Evolutionary conservation across 1,140 invertebrate genomes (phyloP), one percentile per base, ranked within the genome.

Genomic region (Maniola jurtina): DNA sequence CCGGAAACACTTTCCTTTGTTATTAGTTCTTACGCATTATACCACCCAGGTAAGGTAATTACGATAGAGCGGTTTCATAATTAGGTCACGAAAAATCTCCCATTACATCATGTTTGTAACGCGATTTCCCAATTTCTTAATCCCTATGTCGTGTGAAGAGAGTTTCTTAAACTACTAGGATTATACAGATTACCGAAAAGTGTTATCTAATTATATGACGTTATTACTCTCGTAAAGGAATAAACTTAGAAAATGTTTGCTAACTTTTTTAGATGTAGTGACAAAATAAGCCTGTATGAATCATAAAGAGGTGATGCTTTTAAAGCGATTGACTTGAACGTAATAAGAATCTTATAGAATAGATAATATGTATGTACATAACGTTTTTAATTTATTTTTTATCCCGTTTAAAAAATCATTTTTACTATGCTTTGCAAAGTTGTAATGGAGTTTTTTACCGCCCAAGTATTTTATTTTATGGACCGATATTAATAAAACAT

Each of bases 191-290:
- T 55, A 55, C 42, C 13, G 5, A 45, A 11, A 11, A 11, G 5
- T 45, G 55, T 57, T 38, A 57, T 57, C 55, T 57, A 15, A 57
- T 4, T 1, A 34, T 38, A n/a, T 40, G 52, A 55, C 52, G 15
- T 34, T 34, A 55, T 34, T 55, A 40, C n/a, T 6, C n/a, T 33
- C 25, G 10, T 38, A 36, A 57, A 57, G 1, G 35, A 14, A 40
- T 38, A 57, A 57, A 57, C 36, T 57, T 57, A 38, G 36, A 57
- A 57, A 57, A 57, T 57, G 55, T 57, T 57, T 57, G 25, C 55
- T 11, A 57, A 13, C 55, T 57, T 40, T 57, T 15, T 52, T 38
- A 5, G 38, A 57, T 25, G 1, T 38, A 15, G 5, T 11, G 52
- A 34, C 4, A 16, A 5, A 15, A 34, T 13, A 25, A 52, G 1